Conservation (phyloP, 2,888 invertebrate genomes). For the Tubulanus polymorphus region DNA sequence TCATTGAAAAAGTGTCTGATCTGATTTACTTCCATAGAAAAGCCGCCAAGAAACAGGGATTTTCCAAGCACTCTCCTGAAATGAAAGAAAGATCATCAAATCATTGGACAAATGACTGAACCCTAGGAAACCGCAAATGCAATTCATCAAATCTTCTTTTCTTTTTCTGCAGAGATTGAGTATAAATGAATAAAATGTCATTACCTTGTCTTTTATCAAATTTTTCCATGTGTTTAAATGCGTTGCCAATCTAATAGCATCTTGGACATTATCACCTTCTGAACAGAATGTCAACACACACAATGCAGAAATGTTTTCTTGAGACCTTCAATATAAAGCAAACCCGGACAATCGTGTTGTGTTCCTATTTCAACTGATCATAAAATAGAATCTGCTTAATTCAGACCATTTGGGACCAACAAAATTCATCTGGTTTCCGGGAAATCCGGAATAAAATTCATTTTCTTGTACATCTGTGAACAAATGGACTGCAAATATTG, state of each 20-base stretch:
- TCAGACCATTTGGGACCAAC: no score
- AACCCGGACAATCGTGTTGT: not conserved
- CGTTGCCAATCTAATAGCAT: constrained; percentile 66
- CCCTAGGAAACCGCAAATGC: no score
- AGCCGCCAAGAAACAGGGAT: constrained; percentile 39
- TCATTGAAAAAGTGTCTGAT: constrained; percentile 34
- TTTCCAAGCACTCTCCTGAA: constrained; percentile 30
- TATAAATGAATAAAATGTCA: constrained; percentile 8
- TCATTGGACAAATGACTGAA: not conserved
- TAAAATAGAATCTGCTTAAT: no score
- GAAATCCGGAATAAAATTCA: no score
- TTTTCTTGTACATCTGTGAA: no score
- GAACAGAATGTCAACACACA: constrained; percentile 74
- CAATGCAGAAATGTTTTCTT: constrained; percentile 59
- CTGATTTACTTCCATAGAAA: constrained; percentile 32
- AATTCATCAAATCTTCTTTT: no score
- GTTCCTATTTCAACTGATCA: not conserved
- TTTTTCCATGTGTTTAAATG: constrained; percentile 60
- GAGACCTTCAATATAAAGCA: constrained; percentile 24
- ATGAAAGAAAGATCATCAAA: constrained; percentile 9
- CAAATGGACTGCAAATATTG: no score
- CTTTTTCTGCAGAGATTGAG: not conserved
- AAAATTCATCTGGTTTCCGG: no score
- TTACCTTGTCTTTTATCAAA: constrained; percentile 23
- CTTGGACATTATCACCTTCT: constrained; percentile 81